A percentile compares a stretch with the other conserved stretches of the same genome.
phyloP scores from a whole-genome alignment of 2,113 vertebrate species.

The Sebastes fasciatus region DNA sequence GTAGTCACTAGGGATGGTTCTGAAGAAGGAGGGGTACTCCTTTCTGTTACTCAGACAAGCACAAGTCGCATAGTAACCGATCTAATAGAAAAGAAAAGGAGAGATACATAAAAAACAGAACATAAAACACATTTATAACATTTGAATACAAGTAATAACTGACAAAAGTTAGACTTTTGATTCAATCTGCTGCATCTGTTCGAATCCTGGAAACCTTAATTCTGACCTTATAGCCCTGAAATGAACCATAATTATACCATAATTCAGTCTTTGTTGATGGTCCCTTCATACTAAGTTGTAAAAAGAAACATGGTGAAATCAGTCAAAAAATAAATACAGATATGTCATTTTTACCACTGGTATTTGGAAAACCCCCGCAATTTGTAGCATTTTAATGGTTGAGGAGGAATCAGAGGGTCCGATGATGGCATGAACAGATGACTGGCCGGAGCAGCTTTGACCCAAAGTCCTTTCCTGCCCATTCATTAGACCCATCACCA shows the following conservation, averaged over 20 bases:
- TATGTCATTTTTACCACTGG: no score
- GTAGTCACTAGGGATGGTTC: slow-evolving; percentile 86
- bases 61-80: slow-evolving; percentile 86
- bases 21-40: slow-evolving; percentile 82
- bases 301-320: not conserved
- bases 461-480: slow-evolving; percentile 54
- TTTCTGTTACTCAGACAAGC: slow-evolving; percentile 84
- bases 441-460: slow-evolving; percentile 62
- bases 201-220: not conserved
- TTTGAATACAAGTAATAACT: not conserved
- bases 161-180: not conserved
- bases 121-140: not conserved
- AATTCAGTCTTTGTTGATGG: not conserved
- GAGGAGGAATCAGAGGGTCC: slow-evolving; percentile 85
- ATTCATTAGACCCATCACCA: slow-evolving; percentile 81
- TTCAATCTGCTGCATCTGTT: not conserved
- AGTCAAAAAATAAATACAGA: no score
- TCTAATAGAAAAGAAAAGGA: slow-evolving; percentile 61
- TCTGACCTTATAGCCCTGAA: not conserved
- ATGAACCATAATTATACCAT: no score
- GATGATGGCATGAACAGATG: slow-evolving; percentile 81
- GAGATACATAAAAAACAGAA: not conserved
- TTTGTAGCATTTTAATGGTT: slow-evolving; percentile 80
- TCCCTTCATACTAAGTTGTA: not conserved
- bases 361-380: slow-evolving; percentile 80